Evolutionary conservation across 2,113 vertebrate species (phyloP), one percentile per base, ranked within the genome.

Genomic region (Xiphorhynchus elegans): DNA sequence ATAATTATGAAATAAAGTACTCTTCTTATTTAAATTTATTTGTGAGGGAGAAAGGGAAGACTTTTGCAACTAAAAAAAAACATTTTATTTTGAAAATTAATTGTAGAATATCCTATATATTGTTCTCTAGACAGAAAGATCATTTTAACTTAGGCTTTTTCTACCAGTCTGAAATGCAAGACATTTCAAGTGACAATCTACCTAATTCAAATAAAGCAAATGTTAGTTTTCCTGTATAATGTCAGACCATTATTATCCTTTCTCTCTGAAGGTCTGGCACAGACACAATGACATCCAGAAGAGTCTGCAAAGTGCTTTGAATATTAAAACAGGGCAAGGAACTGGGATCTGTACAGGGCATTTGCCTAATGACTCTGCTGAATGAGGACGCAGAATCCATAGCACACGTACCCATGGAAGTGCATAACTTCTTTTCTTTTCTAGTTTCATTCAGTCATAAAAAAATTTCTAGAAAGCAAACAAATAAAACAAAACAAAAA

Each of bases 241-340:
- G 18, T 79, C 82, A 91, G 33, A 49, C 59, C 26, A 28, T 68
- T 81, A 64, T 93, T 63, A 87, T 58, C 35, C 49, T 75, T 78
- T 56, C 29, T 84, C 84, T 85, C 62, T 75, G 75, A 93, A 93
- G 77, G 80, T 91, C 87, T 94, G 82, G 31, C 84, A 53, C 39
- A 56, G 77, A 35, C 52, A 67, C 64, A 94, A 3, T 78, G 69
- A 81, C 73, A 67, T 53, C 60, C 56, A 87, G 39, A 82, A 84
- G 20, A 84, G 56, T 72, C 84, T 75, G 14, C 49, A 35, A 84
- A 91, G 42, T 70, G 59, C 47, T 87, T 28, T 89, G 93, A 89
- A 78, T 89, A 76, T 64, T 93, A 85, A 64, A 94, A 85, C 31
- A 85, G 11, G 15, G 3, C 0, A 12, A 92, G 69, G 40, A 66